These are phyloP conservation scores for Bombus pyrosoma DNA, from an alignment of 1,140 invertebrate genomes.

Conservation along the genomic window DNA sequence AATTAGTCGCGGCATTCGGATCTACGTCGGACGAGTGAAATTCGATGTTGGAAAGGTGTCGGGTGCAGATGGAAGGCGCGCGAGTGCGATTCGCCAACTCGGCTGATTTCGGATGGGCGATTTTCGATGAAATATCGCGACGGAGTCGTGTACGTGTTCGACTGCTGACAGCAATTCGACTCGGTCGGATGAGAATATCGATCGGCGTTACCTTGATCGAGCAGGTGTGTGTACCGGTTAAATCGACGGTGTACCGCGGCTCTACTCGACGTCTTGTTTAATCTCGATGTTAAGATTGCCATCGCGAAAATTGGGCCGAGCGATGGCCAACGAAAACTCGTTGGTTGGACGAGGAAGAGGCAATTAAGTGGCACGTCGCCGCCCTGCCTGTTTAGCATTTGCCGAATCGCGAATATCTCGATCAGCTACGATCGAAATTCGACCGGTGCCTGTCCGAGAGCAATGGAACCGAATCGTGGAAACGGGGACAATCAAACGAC, in stretches of 20 bases:
- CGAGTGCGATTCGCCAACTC: neutral
- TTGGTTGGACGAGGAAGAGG: conserved; percentile 6
- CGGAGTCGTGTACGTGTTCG: neutral
- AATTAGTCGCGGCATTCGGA: too few relatives aligned
- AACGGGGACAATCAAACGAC: conserved; percentile 10
- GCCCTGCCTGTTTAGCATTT: neutral
- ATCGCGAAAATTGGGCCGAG: conserved; percentile 18
- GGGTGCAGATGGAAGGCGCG: too few relatives aligned
- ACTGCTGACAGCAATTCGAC: neutral
- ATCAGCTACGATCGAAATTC: neutral
- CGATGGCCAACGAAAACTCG: conserved; percentile 1
- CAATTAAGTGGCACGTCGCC: conserved; percentile 31
- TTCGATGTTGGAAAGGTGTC: neutral
- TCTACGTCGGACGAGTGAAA: neutral
- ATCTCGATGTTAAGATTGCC: conserved; percentile 36
- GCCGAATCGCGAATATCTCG: neutral
- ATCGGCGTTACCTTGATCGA: neutral
- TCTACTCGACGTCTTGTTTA: conserved; percentile 3
- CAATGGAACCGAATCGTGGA: neutral
- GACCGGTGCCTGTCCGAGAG: neutral
- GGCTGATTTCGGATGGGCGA: neutral
- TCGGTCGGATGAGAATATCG: conserved; percentile 18
- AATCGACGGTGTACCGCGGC: neutral
- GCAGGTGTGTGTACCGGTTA: conserved; percentile 11
- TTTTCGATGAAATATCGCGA: conserved; percentile 43